Conservation (phyloP, 2,113 vertebrate species). For the Elaphurus davidianus region DNA sequence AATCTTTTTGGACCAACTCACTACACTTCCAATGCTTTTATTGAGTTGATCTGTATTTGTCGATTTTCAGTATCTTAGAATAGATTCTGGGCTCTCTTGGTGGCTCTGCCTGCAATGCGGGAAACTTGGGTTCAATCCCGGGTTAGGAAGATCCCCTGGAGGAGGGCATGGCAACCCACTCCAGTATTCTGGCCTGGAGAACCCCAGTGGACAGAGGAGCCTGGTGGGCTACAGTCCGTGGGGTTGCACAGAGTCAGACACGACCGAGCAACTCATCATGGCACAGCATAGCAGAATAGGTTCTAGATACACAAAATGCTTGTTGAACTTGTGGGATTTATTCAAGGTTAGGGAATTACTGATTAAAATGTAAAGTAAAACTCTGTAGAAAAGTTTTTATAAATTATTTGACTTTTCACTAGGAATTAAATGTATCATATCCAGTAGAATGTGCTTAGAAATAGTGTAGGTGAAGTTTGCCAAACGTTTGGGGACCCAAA, state of each 20-base stretch:
- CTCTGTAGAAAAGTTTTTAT: background rate
- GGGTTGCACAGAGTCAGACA: background rate
- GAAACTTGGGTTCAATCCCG: background rate
- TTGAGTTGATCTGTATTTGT: background rate
- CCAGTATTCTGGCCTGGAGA: background rate
- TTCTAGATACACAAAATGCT: constrained; percentile 13
- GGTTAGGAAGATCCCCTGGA: background rate
- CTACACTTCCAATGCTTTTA: background rate
- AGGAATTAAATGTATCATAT: background rate
- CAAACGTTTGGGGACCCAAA: background rate
- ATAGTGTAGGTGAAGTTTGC: background rate
- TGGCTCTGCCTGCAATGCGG: background rate
- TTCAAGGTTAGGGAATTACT: background rate
- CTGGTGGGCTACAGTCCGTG: background rate
- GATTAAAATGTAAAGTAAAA: background rate
- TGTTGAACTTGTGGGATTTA: background rate
- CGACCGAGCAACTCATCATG: background rate
- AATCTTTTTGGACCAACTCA: constrained; percentile 8
- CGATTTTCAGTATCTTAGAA: background rate
- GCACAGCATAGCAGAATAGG: background rate
- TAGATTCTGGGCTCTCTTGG: background rate
- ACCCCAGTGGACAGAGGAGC: background rate
- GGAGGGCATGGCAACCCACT: background rate
- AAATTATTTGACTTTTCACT: background rate
- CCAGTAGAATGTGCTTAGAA: background rate